A percentile compares a stretch with the other conserved stretches of the same genome.
These are phyloP conservation scores for Mobula hypostoma DNA, from an alignment of 2,113 vertebrate genomes.

Conservation along the genomic window DNA sequence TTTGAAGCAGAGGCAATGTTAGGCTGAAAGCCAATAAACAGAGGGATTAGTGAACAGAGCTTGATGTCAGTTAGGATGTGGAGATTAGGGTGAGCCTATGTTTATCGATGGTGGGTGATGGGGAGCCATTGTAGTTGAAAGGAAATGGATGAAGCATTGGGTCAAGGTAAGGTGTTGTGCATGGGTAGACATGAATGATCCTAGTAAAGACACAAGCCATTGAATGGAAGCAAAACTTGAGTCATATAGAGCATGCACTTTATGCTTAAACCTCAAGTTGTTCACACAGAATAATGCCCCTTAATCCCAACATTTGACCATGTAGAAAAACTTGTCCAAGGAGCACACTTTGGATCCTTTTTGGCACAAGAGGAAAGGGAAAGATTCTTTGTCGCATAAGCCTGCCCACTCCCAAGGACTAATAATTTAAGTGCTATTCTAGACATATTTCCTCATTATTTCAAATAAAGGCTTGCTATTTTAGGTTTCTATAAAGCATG, in stretches of 20 bases:
- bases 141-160: neutral
- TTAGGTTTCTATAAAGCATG: neutral
- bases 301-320: neutral
- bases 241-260: neutral
- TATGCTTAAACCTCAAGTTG: neutral
- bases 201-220: neutral
- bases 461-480: neutral
- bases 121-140: too few species aligned
- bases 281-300: neutral
- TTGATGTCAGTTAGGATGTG: too few species aligned
- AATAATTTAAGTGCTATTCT: neutral
- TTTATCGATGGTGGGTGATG: too few species aligned
- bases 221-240: too few species aligned
- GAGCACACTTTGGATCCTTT: neutral
- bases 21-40: neutral
- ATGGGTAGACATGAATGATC: too few species aligned
- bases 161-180: neutral
- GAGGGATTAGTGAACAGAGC: neutral
- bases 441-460: neutral
- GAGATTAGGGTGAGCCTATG: too few species aligned
- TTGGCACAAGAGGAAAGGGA: neutral
- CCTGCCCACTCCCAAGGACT: neutral
- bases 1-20: neutral
- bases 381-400: neutral
- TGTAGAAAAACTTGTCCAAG: neutral